Evolutionary conservation across 53 echinoderm and acorn worm genomes (phyloP).

Genomic region (Zoroaster sp.): DNA sequence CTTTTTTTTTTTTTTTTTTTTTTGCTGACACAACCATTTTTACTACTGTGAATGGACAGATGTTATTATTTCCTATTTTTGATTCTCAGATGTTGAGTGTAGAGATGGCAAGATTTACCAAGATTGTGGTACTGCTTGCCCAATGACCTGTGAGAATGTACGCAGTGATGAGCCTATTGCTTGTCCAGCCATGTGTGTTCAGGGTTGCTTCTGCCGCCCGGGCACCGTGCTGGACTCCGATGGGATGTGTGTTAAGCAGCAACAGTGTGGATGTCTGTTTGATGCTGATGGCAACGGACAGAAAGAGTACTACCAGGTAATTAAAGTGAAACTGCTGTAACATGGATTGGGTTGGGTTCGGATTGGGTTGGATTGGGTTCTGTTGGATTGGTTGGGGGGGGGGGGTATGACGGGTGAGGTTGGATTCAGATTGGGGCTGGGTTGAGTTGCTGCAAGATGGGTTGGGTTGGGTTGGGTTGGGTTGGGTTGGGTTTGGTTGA

Average conservation of each 20-base stretch:
- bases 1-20: too few species aligned
- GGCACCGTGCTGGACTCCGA: conserved; percentile 31
- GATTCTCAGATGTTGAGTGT: conserved; percentile 20
- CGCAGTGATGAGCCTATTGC: conserved; percentile 2
- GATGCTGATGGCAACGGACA: conserved; percentile 13
- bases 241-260: conserved; percentile 22
- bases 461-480: too few species aligned
- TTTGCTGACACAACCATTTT: too few species aligned
- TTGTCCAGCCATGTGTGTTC: conserved; percentile 23
- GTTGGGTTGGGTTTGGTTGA: too few species aligned
- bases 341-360: background rate
- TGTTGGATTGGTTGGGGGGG: background rate
- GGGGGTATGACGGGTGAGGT: too few species aligned
- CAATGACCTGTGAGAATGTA: conserved; percentile 1
- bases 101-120: conserved; percentile 18
- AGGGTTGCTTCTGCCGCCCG: conserved; percentile 59
- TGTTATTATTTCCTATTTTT: background rate
- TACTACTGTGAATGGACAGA: too few species aligned
- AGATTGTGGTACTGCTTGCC: conserved; percentile 45
- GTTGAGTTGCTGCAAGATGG: too few species aligned
- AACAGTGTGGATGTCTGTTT: conserved; percentile 32
- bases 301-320: conserved; percentile 27
- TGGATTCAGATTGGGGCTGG: too few species aligned
- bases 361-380: background rate
- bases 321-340: too few species aligned